Evolutionary conservation across 2,888 invertebrate genomes (phyloP).

Genomic region (Camptogramma bilineatum): DNA sequence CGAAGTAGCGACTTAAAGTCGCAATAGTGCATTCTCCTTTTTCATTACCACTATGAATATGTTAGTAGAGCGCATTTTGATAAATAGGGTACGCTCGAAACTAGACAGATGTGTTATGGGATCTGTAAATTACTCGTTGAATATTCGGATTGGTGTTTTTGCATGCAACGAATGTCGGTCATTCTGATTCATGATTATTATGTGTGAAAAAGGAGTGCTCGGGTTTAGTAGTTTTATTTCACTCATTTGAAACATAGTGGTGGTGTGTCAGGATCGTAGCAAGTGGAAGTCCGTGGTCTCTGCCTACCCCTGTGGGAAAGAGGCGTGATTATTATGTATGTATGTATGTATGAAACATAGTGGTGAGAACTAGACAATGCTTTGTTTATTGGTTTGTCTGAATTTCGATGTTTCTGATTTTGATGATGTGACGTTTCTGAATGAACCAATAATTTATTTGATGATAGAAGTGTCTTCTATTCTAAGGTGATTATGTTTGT

Average conservation of each 20-base stretch:
- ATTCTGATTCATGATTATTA: slow-evolving; percentile 16
- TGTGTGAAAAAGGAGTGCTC: background rate
- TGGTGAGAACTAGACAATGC: too few species aligned
- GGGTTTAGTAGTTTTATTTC: background rate
- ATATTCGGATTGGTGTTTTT: slow-evolving; percentile 33
- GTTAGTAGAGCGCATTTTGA: slow-evolving; percentile 57
- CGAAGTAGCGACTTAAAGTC: slow-evolving; percentile 22
- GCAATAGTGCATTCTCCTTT: slow-evolving; percentile 35
- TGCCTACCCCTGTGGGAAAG: too few species aligned
- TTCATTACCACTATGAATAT: slow-evolving; percentile 45
- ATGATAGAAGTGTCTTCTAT: too few species aligned
- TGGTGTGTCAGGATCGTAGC: too few species aligned
- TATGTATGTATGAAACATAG: too few species aligned
- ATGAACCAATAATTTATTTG: too few species aligned
- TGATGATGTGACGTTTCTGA: too few species aligned
- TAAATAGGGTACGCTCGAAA: slow-evolving; percentile 56
- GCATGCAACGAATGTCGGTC: slow-evolving; percentile 25
- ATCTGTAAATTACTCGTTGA: slow-evolving; percentile 30
- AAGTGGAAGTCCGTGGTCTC: too few species aligned
- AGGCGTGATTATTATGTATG: too few species aligned
- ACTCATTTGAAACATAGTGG: background rate
- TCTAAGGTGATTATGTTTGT: too few species aligned
- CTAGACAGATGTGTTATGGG: slow-evolving; percentile 58
- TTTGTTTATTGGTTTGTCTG: too few species aligned
- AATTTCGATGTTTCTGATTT: too few species aligned